Conservation (phyloP, 35 echinoderm and acorn worm genomes). For the Antedon bifida region DNA sequence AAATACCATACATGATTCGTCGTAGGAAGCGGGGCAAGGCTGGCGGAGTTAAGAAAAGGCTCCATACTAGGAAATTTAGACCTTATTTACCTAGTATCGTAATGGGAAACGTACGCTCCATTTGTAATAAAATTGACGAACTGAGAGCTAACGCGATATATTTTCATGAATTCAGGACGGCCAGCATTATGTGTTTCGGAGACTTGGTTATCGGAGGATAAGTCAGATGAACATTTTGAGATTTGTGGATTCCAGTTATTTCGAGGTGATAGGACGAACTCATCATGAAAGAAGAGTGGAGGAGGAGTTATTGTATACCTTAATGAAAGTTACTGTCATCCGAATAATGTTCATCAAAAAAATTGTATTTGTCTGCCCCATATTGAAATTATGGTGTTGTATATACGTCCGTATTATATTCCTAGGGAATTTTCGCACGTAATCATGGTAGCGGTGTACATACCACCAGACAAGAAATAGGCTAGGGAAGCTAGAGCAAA, state of each 20-base stretch:
- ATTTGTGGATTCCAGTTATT: conserved; percentile 12
- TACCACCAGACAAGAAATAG: conserved; percentile 1
- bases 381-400: not conserved
- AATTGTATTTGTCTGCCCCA: not conserved
- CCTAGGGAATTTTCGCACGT: conserved; percentile 45
- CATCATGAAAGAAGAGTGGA: conserved; percentile 5
- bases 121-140: conserved; percentile 16
- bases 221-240: not conserved
- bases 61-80: too few species aligned
- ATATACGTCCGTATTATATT: conserved; percentile 14
- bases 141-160: not conserved
- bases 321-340: conserved; percentile 18
- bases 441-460: not conserved
- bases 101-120: too few species aligned
- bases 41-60: too few species aligned
- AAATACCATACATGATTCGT: too few species aligned
- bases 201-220: not conserved
- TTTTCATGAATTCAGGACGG: not conserved
- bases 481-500: conserved; percentile 12
- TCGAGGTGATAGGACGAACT: not conserved
- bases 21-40: too few species aligned
- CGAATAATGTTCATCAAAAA: too few species aligned
- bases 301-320: conserved; percentile 12
- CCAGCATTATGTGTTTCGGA: not conserved
- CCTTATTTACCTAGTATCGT: too few species aligned